phyloP scores from a whole-genome alignment of 2,113 vertebrate species.

The Cathartes aura region DNA sequence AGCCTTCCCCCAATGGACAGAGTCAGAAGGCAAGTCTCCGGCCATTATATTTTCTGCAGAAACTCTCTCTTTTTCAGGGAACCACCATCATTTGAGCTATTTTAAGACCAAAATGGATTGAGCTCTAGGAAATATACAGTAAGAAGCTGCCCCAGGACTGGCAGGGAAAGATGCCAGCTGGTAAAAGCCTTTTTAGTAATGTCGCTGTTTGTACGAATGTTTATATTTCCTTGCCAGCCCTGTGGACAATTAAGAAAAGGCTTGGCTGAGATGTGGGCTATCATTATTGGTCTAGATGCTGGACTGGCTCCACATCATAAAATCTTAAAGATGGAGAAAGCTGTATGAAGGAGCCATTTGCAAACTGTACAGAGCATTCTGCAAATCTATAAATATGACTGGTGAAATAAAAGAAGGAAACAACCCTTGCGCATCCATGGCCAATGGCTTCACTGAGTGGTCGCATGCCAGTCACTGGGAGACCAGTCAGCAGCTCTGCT shows the following conservation, averaged over 20 bases:
- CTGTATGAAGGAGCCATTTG: background rate
- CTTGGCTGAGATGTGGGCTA: conserved; percentile 58
- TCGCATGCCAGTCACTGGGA: background rate
- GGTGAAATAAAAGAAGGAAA: background rate
- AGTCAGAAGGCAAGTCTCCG: background rate
- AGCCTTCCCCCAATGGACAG: background rate
- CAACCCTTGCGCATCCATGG: background rate
- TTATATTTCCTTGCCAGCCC: conserved; percentile 62
- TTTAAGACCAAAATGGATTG: conserved; percentile 1
- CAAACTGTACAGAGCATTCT: background rate
- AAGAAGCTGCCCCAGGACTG: conserved; percentile 31
- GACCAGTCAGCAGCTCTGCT: background rate
- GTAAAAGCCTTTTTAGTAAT: conserved; percentile 47
- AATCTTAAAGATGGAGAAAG: conserved; percentile 14
- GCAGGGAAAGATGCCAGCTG: conserved; percentile 38
- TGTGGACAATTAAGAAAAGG: conserved; percentile 74
- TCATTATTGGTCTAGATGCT: conserved; percentile 70
- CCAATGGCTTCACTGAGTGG: background rate
- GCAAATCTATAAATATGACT: background rate
- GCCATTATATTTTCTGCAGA: background rate
- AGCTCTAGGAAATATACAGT: conserved; percentile 56
- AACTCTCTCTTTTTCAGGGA: background rate
- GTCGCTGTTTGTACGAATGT: background rate
- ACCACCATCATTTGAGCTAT: conserved; percentile 11
- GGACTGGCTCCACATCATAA: conserved; percentile 61